Evolutionary conservation across 2,888 invertebrate genomes (phyloP).

Genomic region (Coleophora deauratella): DNA sequence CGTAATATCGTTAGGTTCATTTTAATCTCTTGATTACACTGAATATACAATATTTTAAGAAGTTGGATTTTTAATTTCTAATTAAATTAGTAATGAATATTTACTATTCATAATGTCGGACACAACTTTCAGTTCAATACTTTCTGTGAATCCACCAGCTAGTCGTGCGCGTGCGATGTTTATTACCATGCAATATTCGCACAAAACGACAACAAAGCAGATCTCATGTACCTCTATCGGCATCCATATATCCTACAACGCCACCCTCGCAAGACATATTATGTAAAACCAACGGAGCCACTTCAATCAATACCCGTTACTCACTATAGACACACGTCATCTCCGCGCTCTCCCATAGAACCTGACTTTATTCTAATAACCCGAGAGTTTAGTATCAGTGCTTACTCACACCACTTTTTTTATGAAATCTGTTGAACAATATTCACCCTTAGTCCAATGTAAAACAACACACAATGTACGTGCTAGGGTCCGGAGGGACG

Average conservation of each 20-base stretch:
- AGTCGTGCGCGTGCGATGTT: too few relatives aligned
- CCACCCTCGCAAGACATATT: constrained; percentile 64
- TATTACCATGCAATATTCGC: too few relatives aligned
- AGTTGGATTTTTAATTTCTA: too few relatives aligned
- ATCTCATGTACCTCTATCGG: too few relatives aligned
- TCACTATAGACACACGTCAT: constrained; percentile 55
- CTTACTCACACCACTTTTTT: constrained; percentile 33
- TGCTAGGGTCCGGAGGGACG: constrained; percentile 33
- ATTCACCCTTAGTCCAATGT: constrained; percentile 42
- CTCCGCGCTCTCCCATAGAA: constrained; percentile 24
- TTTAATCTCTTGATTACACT: too few relatives aligned
- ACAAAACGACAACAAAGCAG: too few relatives aligned
- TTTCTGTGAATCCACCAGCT: too few relatives aligned
- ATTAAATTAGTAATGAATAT: too few relatives aligned
- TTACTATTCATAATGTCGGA: too few relatives aligned
- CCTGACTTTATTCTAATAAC: constrained; percentile 24
- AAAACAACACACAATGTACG: constrained; percentile 30
- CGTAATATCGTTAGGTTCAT: too few relatives aligned
- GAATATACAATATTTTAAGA: too few relatives aligned
- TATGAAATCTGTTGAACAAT: constrained; percentile 43
- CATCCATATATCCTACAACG: constrained; percentile 34
- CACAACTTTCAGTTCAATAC: too few relatives aligned
- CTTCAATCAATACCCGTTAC: constrained; percentile 72
- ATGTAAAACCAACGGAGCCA: constrained; percentile 72
- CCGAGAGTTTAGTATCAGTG: constrained; percentile 28